These are phyloP conservation scores for Anthoscopus minutus DNA, from an alignment of 2,113 vertebrate genomes.

Conservation along the genomic window DNA sequence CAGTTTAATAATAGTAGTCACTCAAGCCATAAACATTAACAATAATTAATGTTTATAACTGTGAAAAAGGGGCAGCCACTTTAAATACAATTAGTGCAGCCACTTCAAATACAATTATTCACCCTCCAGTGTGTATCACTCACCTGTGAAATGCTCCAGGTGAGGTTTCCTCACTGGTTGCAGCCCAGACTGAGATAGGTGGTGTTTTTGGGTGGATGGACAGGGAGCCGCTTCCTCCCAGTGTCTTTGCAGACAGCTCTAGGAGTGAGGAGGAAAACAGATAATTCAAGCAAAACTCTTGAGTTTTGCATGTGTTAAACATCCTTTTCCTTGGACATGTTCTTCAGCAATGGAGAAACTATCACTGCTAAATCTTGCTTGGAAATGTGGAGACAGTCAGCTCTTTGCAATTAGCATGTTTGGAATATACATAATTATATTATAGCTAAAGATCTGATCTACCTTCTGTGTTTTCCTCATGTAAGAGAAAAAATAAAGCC, in stretches of 20 bases:
- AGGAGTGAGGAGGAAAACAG: background rate
- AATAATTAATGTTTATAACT: background rate
- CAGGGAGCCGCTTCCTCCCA: background rate
- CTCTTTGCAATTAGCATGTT: background rate
- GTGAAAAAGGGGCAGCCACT: background rate
- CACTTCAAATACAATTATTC: background rate
- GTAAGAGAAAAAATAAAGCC: background rate
- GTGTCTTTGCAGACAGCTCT: background rate
- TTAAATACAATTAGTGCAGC: background rate
- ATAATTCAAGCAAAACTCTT: background rate
- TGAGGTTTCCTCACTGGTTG: background rate
- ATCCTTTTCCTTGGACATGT: background rate
- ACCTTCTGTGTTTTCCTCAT: background rate
- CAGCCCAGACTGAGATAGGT: background rate
- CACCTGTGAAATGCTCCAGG: background rate
- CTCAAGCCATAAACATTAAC: background rate
- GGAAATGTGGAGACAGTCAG: background rate
- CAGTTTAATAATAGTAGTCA: background rate
- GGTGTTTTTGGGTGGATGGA: background rate
- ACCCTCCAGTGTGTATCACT: background rate
- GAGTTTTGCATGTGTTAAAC: background rate
- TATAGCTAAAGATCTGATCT: background rate
- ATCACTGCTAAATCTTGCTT: background rate
- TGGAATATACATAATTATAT: background rate
- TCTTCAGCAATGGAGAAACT: background rate